Evolutionary conservation across 2,113 vertebrate species (phyloP), one percentile per base, ranked within the genome.

Genomic region (Cephalopterus ornatus): DNA sequence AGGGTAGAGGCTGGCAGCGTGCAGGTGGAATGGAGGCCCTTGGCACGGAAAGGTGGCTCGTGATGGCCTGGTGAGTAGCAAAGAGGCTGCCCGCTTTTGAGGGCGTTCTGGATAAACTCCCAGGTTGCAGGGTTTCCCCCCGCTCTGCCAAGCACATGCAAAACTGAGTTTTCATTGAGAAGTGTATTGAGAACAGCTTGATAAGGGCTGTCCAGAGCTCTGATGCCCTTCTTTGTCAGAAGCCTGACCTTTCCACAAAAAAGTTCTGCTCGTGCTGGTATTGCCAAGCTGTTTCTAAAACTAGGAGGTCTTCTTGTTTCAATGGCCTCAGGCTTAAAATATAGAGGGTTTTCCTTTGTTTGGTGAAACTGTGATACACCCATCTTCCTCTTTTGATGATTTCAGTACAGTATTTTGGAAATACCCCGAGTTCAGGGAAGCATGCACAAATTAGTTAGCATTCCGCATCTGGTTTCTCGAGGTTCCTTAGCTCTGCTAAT

Each of bases 321-420:
- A 93, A 0, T 86, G 68, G n/a, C 79, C 89, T 86, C 52, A 44
- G 89, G 86, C 85, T 84, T 70, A 66, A 77, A 86, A 66, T 50
- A 18, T 2, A 71, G 88, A 86, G 63, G n/a, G 9, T 84, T 91
- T 93, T 86, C 72, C 91, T 95, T 91, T 89, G 81, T 89, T 67
- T 46, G 63, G 24, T 86, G 86, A 22, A 86, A 42, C 75, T 70
- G 37, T 79, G 76, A 62, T 88, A 66, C 65, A 61, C 65, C 86
- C 65, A 91, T 46, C 92, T 95, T 95, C 95, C 88, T 92, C 91
- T 95, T 95, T 92, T 95, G 95, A 80, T 91, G 75, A 75, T 91
- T 95, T 93, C 80, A 84, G 0, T 62, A 6, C 66, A 46, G 49
- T 83, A 47, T 86, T 92, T 92, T 95, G 94, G 93, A 96, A 95